Evolutionary conservation across 2,113 vertebrate genomes (phyloP), one percentile per base, ranked within the genome.

Genomic region (Paralichthys olivaceus): DNA sequence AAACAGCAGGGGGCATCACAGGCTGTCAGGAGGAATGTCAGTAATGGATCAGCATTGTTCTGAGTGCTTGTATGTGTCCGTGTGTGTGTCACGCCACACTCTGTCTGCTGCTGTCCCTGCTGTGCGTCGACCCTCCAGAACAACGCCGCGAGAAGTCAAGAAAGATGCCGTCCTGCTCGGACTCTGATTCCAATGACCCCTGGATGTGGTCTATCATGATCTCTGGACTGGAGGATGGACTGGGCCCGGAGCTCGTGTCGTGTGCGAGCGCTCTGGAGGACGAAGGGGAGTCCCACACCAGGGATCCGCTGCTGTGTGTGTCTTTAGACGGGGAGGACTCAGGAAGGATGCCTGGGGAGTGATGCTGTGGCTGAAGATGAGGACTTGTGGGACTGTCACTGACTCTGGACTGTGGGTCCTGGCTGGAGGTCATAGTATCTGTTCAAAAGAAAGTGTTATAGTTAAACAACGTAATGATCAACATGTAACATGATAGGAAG

Each of bases 161-260:
- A 91, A 98, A 98, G 87, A 99, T 98, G 4, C 97, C 97, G 55
- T 97, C 96, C 0, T 92, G 92, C 72, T 97, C 97, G 0, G 94
- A 89, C 67, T 97, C 96, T 0, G 96, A 98, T 90, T 96, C 96
- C 0, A 94, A 85, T 0, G 96, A 97, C 83, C 96, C 96, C 81
- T 94, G 87, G 77, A 94, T 91, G 84, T 93, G 94, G 89, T 96
- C 97, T 73, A 93, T 94, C 47, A 94, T 84, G 29, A 94, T 91
- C 68, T 98, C 97, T 0, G 94, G 95, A 66, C 97, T 97, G 89
- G 96, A 96, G 1, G 95, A 89, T 1, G 59, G 58, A 1, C 94
- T 93, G 13, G 81, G 85, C 26, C 91, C 89, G 0, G 94, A 90
- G 77, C 92, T 85, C 0, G 86, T 87, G 89, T 93, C 93, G 65